phyloP scores from a whole-genome alignment of 1,140 invertebrate genomes.

The Drepana arcuata region DNA sequence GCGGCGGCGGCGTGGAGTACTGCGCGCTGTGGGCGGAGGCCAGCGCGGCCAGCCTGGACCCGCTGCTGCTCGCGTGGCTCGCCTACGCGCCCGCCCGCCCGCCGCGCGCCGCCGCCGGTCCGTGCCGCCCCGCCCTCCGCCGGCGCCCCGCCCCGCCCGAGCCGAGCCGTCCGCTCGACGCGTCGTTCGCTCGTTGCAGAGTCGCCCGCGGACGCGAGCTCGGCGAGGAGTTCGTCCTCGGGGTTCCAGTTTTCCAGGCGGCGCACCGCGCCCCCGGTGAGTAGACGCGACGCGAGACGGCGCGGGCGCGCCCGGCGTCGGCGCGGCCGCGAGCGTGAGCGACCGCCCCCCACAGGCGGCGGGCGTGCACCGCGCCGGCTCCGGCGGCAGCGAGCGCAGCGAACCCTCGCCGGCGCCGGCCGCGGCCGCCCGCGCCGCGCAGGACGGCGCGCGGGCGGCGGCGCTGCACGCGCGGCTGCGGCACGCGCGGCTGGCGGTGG shows the following conservation, averaged over 20 bases:
- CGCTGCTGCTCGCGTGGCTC: constrained; percentile 38
- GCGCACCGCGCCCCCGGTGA: constrained; percentile 33
- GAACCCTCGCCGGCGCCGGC: constrained; percentile 46
- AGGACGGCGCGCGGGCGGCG: constrained; percentile 22
- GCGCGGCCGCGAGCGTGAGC: too few species aligned
- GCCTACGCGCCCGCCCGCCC: constrained; percentile 38
- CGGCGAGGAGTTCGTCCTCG: constrained; percentile 12
- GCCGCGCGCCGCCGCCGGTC: too few species aligned
- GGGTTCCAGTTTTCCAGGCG: constrained; percentile 26
- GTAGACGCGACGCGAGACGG: too few species aligned
- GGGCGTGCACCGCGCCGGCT: constrained; percentile 37
- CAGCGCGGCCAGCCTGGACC: constrained; percentile 33
- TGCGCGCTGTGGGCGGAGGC: constrained; percentile 33
- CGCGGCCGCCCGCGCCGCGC: constrained; percentile 34
- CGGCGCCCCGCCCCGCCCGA: too few species aligned
- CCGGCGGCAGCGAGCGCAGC: constrained; percentile 40
- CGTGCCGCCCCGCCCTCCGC: constrained; percentile 21
- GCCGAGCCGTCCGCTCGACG: too few species aligned
- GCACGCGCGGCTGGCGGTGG: constrained; percentile 23
- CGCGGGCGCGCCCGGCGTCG: too few species aligned
- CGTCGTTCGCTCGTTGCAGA: too few species aligned
- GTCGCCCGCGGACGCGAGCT: neutral
- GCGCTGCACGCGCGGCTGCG: constrained; percentile 29
- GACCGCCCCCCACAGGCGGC: too few species aligned
- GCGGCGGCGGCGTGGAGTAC: constrained; percentile 26